Evolutionary conservation across 2,113 vertebrate genomes (phyloP).

Genomic region (Sardina pilchardus): DNA sequence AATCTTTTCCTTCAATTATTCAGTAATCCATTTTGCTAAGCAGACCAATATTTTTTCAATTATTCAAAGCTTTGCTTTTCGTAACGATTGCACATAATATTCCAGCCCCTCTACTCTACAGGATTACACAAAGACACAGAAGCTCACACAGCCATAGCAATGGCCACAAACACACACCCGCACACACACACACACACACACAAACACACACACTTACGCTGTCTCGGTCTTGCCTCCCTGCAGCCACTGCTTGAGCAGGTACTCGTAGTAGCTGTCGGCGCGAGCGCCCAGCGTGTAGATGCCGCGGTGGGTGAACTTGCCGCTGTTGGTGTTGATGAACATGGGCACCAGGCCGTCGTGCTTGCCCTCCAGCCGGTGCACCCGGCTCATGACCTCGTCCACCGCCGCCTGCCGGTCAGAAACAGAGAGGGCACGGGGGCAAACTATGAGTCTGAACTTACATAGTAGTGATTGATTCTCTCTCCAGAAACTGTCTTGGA

Average conservation of each 20-base stretch:
- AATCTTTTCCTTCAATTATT: too few relatives aligned
- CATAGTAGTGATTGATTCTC: too few relatives aligned
- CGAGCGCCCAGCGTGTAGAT: conserved; percentile 90
- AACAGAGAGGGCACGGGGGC: not conserved
- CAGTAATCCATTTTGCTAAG: too few relatives aligned
- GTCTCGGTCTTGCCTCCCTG: conserved; percentile 92
- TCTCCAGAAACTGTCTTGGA: too few relatives aligned
- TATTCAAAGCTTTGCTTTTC: not conserved
- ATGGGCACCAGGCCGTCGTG: conserved; percentile 94
- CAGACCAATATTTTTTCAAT: not conserved
- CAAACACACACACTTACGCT: conserved; percentile 73
- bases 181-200: too few relatives aligned
- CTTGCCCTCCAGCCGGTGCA: conserved; percentile 88
- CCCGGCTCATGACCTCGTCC: conserved; percentile 83
- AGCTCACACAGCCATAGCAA: too few relatives aligned
- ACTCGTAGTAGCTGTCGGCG: conserved; percentile 98
- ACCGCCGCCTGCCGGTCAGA: conserved; percentile 76
- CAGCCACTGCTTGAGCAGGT: conserved; percentile 97
- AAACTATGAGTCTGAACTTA: not conserved
- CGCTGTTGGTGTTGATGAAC: conserved; percentile 96
- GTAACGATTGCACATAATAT: not conserved
- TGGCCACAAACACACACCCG: too few relatives aligned
- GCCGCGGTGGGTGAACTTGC: conserved; percentile 91
- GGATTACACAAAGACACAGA: not conserved
- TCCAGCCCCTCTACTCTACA: not conserved